Conservation (phyloP, 2,888 invertebrate genomes). For the Archaeoteleia sp. region DNA sequence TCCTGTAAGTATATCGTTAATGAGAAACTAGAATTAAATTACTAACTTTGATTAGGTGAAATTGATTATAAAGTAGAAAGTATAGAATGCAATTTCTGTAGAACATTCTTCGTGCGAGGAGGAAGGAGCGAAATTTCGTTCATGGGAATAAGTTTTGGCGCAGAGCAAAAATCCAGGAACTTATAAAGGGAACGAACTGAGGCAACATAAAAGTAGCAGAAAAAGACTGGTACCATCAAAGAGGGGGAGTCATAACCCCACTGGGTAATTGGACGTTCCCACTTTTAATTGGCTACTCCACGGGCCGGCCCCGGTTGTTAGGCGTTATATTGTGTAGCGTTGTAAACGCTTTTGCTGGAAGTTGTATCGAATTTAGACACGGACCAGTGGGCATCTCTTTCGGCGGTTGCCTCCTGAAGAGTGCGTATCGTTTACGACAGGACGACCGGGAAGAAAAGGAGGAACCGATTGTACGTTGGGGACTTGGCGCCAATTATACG, state of each 20-base stretch:
- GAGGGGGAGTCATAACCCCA: slow-evolving; percentile 62
- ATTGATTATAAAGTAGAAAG: slow-evolving; percentile 33
- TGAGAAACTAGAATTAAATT: no score
- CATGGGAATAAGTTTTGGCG: slow-evolving; percentile 45
- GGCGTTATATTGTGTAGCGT: slow-evolving; percentile 68
- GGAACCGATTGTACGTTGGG: slow-evolving; percentile 49
- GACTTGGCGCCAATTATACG: slow-evolving; percentile 62
- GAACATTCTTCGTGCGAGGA: slow-evolving; percentile 31
- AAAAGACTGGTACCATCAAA: slow-evolving; percentile 46
- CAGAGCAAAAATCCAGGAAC: slow-evolving; percentile 49
- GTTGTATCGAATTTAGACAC: slow-evolving; percentile 60
- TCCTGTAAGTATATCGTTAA: no score
- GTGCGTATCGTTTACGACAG: slow-evolving; percentile 62
- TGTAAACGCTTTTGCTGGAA: slow-evolving; percentile 67
- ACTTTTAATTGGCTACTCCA: slow-evolving; percentile 70
- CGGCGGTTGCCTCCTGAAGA: slow-evolving; percentile 50
- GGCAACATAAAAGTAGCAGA: slow-evolving; percentile 52
- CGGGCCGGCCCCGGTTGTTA: slow-evolving; percentile 66
- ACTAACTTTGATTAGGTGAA: slow-evolving; percentile 26
- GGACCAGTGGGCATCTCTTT: slow-evolving; percentile 47
- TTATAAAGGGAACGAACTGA: slow-evolving; percentile 44
- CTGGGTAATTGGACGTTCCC: slow-evolving; percentile 70
- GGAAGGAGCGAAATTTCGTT: slow-evolving; percentile 21
- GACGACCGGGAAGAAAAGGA: slow-evolving; percentile 56
- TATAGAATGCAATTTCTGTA: slow-evolving; percentile 9